Evolutionary conservation across 2,113 vertebrate genomes (phyloP), one percentile per base, ranked within the genome.

Genomic region (Equus przewalskii): DNA sequence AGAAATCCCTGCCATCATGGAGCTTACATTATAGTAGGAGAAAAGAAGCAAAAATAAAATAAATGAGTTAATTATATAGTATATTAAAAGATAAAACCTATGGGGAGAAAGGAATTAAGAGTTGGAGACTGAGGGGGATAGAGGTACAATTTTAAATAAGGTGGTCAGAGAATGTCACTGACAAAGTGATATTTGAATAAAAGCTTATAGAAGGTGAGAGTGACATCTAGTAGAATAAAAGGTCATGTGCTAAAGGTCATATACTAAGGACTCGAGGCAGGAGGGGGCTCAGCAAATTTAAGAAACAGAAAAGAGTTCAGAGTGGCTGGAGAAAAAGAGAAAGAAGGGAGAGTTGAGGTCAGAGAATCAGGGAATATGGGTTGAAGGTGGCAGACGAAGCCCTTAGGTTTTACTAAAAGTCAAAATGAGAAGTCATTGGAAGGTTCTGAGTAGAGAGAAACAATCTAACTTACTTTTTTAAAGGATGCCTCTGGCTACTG

Each of bases 1-100:
- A 78, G 3, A 85, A 92, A 41, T 65, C 7, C 6, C 10, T 28
- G 11, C 0, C 9, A 73, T 24, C 5, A 12, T 51, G 7, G 13
- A 60, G 21, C 4, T 65, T 81, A 36, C 3, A 24, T 75, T 65
- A 65, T 3, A 67, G 13, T 73, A 70, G 9, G 12, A 28, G 1
- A 16, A 78, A 3, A 92, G 22, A 75, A 81, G 80, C 5, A 62
- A 89, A 58, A 85, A 46, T 10, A 89, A 93, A 86, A 84, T 3
- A 62, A 78, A 51, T 44, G 5, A 67, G 8, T 56, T 76, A 51
- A 82, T 13, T 58, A 1, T 14, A n/a, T 54, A 70, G 22, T 41
- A 56, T 76, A 41, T 72, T 82, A 54, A 3, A 89, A 92, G 3
- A 44, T 65, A 76, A 58, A 36, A 1, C 0, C 15, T 62, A 65